These are phyloP conservation scores for Himalopsyche tibetana DNA, from an alignment of 2,888 invertebrate genomes.

Conservation along the genomic window DNA sequence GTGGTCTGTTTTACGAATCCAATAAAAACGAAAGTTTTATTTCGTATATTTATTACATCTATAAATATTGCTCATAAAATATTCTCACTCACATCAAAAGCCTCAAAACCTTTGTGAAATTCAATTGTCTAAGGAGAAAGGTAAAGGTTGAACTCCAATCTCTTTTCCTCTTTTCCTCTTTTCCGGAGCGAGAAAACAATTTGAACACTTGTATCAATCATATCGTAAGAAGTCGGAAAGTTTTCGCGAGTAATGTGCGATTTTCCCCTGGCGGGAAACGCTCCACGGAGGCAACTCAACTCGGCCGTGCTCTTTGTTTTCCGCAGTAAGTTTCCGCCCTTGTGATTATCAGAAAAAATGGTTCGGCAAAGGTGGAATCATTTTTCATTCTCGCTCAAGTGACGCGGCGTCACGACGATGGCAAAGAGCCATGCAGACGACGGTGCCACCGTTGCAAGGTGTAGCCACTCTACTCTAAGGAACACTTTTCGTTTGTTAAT, in stretches of 20 bases:
- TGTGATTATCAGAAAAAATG: conserved; percentile 61
- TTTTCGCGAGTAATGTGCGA: conserved; percentile 53
- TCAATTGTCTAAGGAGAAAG: conserved; percentile 38
- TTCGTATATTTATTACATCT: conserved; percentile 6
- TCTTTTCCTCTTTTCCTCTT: conserved; percentile 1
- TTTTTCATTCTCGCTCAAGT: conserved; percentile 63
- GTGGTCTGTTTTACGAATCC: neutral
- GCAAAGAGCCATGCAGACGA: no score
- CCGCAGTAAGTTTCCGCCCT: conserved; percentile 60
- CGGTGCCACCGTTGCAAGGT: neutral
- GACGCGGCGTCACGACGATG: conserved; percentile 51
- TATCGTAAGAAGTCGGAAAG: conserved; percentile 59
- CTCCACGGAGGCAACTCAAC: neutral
- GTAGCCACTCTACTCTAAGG: conserved; percentile 20
- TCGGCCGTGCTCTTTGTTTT: conserved; percentile 58
- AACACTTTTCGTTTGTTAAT: neutral
- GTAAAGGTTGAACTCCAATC: conserved; percentile 32
- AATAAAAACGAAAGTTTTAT: conserved; percentile 19
- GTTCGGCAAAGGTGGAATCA: conserved; percentile 58
- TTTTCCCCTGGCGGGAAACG: conserved; percentile 32
- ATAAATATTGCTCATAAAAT: conserved; percentile 40
- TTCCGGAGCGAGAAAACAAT: conserved; percentile 50
- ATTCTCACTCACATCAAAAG: conserved; percentile 29
- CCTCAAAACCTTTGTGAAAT: conserved; percentile 34
- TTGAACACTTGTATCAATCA: conserved; percentile 64